Conservation (phyloP, 2,113 vertebrate species). For the Peromyscus californicus region DNA sequence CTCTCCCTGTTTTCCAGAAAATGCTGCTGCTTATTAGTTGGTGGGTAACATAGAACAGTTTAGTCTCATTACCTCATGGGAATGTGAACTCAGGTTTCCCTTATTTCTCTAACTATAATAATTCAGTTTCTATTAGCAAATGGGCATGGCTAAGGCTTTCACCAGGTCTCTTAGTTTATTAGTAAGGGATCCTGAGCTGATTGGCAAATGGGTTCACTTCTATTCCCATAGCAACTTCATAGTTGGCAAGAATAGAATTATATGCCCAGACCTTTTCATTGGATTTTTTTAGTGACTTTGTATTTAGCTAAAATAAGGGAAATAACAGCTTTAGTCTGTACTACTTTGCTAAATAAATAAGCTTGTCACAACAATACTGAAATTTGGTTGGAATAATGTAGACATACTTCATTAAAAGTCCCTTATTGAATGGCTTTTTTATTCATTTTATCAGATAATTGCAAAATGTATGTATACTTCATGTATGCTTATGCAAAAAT, state of each 20-base stretch:
- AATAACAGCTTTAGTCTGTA: background rate
- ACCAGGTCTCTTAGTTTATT: constrained; percentile 18
- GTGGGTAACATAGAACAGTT: background rate
- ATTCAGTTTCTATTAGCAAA: constrained; percentile 37
- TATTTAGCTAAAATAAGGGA: constrained; percentile 46
- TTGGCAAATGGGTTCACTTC: constrained; percentile 17
- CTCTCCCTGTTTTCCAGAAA: constrained; percentile 33
- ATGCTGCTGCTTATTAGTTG: background rate
- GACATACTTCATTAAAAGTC: background rate
- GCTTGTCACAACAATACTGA: background rate
- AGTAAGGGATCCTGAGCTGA: background rate
- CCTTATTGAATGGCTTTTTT: constrained; percentile 58
- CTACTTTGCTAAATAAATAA: background rate
- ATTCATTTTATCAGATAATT: constrained; percentile 50
- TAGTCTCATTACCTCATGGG: background rate
- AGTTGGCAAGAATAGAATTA: constrained; percentile 64
- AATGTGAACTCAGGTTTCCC: constrained; percentile 62
- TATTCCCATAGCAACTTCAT: constrained; percentile 47
- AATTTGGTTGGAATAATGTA: constrained; percentile 31
- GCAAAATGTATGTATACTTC: background rate
- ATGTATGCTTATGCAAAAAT: constrained; percentile 23
- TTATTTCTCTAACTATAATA: constrained; percentile 60
- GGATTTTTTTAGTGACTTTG: constrained; percentile 44
- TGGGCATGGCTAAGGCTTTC: constrained; percentile 22
- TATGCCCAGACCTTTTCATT: constrained; percentile 16